phyloP scores from a whole-genome alignment of 2,113 vertebrate genomes.

The Chrysochloris asiatica region DNA sequence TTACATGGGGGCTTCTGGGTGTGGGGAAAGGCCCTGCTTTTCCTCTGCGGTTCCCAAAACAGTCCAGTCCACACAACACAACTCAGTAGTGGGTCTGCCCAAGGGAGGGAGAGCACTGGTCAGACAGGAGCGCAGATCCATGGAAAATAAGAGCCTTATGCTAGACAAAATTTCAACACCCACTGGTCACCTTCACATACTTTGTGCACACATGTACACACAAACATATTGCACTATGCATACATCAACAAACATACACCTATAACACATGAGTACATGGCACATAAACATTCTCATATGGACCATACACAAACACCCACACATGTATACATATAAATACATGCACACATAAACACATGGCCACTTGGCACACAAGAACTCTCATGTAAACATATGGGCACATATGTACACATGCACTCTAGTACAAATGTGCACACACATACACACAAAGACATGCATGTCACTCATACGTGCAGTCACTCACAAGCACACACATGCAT shows the following conservation, averaged over 20 bases:
- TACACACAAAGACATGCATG: no score
- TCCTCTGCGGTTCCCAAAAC: neutral
- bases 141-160: neutral
- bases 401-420: neutral
- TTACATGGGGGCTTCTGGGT: rapidly evolving
- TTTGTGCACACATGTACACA: no score
- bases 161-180: no score
- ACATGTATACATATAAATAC: no score
- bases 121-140: neutral
- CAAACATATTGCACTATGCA: no score
- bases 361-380: no score
- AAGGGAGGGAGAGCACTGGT: neutral
- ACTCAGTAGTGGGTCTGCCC: neutral
- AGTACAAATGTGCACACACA: neutral
- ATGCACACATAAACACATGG: neutral
- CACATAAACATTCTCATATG: no score
- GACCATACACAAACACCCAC: neutral
- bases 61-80: neutral
- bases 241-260: no score
- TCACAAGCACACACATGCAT: neutral
- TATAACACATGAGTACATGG: no score
- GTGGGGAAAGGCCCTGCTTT: neutral
- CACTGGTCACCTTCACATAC: neutral
- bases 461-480: no score
- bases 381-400: neutral